Percentiles rank a stretch among this genome's conserved stretches.
Evolutionary conservation across 2,797 vertebrate species (phyloP).

Genomic region (Sebastes miniatus): DNA sequence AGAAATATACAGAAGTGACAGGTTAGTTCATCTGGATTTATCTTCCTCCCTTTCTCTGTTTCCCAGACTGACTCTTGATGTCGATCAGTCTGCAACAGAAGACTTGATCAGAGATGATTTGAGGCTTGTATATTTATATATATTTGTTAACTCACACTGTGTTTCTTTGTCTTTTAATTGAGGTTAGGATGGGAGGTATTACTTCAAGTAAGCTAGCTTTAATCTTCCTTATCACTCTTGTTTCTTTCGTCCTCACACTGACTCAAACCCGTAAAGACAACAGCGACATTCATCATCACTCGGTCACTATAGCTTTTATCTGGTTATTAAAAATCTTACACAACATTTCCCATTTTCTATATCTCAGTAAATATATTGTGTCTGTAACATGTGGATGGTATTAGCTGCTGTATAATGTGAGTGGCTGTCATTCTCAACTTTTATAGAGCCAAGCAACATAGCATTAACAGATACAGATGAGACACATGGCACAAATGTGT

Average conservation of each 20-base stretch:
- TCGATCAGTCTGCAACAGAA: too few relatives aligned
- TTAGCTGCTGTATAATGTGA: background rate
- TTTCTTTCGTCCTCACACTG: background rate
- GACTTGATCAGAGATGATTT: slow-evolving; percentile 13
- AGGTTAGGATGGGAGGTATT: background rate
- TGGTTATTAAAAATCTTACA: background rate
- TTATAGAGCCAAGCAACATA: background rate
- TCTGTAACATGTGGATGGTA: background rate
- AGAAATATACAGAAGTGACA: too few relatives aligned
- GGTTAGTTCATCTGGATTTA: too few relatives aligned
- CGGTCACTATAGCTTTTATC: background rate
- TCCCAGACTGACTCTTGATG: too few relatives aligned
- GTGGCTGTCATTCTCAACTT: background rate
- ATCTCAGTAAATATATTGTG: background rate
- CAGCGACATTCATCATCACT: background rate
- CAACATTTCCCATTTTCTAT: background rate
- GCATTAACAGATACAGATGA: background rate
- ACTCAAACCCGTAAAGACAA: background rate
- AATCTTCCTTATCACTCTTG: background rate
- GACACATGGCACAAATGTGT: too few relatives aligned
- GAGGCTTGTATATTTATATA: background rate
- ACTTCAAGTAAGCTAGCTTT: background rate
- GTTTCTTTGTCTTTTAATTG: background rate
- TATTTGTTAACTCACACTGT: background rate
- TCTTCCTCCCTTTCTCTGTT: too few relatives aligned